phyloP scores from a whole-genome alignment of 2,113 vertebrate species.

The Cichladusa arquata region DNA sequence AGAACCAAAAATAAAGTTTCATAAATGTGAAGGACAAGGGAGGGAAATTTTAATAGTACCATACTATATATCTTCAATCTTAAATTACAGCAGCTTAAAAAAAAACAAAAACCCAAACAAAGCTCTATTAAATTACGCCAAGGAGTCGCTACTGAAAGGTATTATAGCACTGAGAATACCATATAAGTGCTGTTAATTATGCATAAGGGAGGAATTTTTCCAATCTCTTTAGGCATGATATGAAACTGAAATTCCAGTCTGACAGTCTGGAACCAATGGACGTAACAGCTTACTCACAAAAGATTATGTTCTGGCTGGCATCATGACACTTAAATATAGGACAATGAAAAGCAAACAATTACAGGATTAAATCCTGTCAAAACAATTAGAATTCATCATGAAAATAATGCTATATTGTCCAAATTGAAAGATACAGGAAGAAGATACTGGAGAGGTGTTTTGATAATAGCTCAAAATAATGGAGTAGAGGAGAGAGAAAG shows the following conservation, averaged over 20 bases:
- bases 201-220: background rate
- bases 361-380: background rate
- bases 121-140: accelerated
- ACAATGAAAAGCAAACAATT: background rate
- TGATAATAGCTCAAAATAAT: background rate
- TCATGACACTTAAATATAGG: background rate
- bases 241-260: background rate
- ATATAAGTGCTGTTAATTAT: background rate
- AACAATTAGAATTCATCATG: background rate
- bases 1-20: background rate
- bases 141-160: background rate
- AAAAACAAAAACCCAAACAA: background rate
- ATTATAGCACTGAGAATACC: background rate
- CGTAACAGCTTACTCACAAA: background rate
- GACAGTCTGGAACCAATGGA: background rate
- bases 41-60: background rate
- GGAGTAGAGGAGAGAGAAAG: background rate
- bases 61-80: background rate
- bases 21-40: background rate
- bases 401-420: background rate
- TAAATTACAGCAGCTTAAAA: background rate
- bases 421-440: background rate
- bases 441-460: background rate
- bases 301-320: background rate
- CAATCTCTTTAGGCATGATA: background rate